Conservation (phyloP, 2,113 vertebrate genomes). For the Anoplopoma fimbria region DNA sequence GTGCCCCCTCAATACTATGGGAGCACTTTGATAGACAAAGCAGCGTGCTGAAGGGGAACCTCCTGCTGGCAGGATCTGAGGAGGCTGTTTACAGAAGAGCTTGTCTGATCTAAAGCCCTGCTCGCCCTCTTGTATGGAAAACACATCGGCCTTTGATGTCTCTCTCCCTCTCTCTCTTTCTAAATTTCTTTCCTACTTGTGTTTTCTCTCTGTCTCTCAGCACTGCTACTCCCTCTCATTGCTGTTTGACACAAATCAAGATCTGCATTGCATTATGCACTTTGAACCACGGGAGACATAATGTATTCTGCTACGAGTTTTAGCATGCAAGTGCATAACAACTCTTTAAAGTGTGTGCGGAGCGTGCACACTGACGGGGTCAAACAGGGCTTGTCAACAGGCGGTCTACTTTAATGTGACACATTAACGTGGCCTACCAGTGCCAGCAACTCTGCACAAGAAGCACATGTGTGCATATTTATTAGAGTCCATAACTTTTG, state of each 20-base stretch:
- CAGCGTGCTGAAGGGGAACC: constrained; percentile 77
- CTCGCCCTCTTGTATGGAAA: constrained; percentile 79
- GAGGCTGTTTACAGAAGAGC: constrained; percentile 80
- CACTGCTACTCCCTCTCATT: constrained; percentile 25
- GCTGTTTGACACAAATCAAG: constrained; percentile 46
- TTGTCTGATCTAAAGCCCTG: constrained; percentile 81
- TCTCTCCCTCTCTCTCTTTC: constrained; percentile 70
- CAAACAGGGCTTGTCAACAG: constrained; percentile 79
- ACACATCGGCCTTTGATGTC: constrained; percentile 85
- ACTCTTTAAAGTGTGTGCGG: constrained; percentile 33
- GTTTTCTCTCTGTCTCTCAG: constrained; percentile 43
- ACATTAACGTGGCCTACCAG: constrained; percentile 80
- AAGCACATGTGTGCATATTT: constrained; percentile 80
- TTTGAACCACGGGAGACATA: constrained; percentile 37
- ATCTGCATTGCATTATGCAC: constrained; percentile 50
- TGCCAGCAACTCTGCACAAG: constrained; percentile 79
- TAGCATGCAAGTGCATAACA: constrained; percentile 26
- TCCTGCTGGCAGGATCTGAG: constrained; percentile 82
- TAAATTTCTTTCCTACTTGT: constrained; percentile 57
- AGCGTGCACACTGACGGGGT: constrained; percentile 67
- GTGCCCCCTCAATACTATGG: constrained; percentile 66
- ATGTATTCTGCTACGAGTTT: constrained; percentile 28
- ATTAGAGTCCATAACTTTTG: constrained; percentile 78
- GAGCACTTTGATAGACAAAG: constrained; percentile 84
- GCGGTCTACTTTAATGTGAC: constrained; percentile 80